Base-by-base conservation (phyloP, 1,140 invertebrate genomes). In the Magallana angulata region DNA sequence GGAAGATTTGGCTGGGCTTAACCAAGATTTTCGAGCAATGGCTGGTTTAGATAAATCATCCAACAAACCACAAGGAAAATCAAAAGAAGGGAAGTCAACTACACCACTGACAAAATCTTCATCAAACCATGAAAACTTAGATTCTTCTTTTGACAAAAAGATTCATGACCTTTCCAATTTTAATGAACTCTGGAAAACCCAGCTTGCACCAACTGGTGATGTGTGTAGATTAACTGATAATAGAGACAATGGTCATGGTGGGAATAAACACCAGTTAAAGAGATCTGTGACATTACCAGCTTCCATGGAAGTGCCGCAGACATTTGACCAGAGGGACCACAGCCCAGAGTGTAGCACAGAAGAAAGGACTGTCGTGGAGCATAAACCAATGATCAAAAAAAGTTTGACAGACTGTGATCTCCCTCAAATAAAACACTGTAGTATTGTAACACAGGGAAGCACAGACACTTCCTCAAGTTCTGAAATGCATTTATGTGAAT, bases 1-100 rank as follows among this genome's bases (percentile, higher is more conserved):
- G 91, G 91, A 91, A 84, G 91, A 91, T 85, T 82, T 91, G 56
- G 91, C 91, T 24, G 89, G 91, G 6, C 68, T 91, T n/a, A 91
- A 91, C 90, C 89, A 87, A 58, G 88, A 87, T 60, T 89, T 89
- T 82, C 82, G 86, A 16, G 86, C 82, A 36, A 68, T 87, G 82
- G 84, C 84, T 48, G 84, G 84, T 11, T 76, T 85, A 16, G 82
- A 84, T 14, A 76, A 76, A n/a, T 80, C 84, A n/a, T n/a, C 57
- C 12, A 58, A 60, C 30, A 62, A 84, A 60, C 24, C 12, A 11
- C 24, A 84, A 36, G 30, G 30, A 7, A 59, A 84, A 62, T 9
- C 12, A 36, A 60, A 14, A 48, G 9, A 59, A 84, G 24, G 12
- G 8, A 62, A 62, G 16, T 24, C 57, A 24, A 84, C 12, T 60